Base-by-base conservation (phyloP, 2,113 vertebrate species). In the Thamnaconus septentrionalis region DNA sequence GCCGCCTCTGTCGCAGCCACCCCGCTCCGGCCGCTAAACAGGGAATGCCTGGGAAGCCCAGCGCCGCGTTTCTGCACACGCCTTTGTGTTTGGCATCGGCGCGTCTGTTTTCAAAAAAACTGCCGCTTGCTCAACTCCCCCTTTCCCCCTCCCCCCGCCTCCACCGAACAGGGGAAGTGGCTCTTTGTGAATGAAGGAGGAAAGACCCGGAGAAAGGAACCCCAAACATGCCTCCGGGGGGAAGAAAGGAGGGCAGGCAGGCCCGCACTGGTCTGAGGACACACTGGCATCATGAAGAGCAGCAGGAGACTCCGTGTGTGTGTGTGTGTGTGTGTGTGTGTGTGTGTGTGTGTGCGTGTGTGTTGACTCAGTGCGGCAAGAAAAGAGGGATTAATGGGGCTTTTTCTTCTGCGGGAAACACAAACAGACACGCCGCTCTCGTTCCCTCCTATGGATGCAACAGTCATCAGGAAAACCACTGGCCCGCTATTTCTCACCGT, bases 311-410 rank as follows among this genome's bases (percentile, higher is more conserved):
- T 31, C 18, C 2, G 18, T 31, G 18, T 31, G 18, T 31, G 18
- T 31, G 18, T 31, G 1, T 31, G 18, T 31, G 18, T 31, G 18
- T 31, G 18, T 31, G 18, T 31, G 18, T 31, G 18, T 31, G 18
- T 31, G 18, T 2, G 18, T 31, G 18, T 31, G 18, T 31, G 18
- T 31, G 18, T 31, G 18, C 2, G 18, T 31, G 18, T 2, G 18
- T 31, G 18, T 31, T 31, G 18, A 31, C 18, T 1, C 18, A 31
- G n/a, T 42, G 66, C n/a, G 61, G 60, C 42, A 45, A 81, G 64
- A 85, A 78, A 79, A 64, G 67, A 75, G 45, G 75, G 53, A 83
- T 78, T 80, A 81, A 47, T 67, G 43, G 57, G 18, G 52, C 68
- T 66, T 65, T 44, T 11, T 0, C 11, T 8, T 63, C 39, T 48